Evolutionary conservation across 2,888 invertebrate species (phyloP), one percentile per base, ranked within the genome.

Genomic region (Napeogenes sylphis): DNA sequence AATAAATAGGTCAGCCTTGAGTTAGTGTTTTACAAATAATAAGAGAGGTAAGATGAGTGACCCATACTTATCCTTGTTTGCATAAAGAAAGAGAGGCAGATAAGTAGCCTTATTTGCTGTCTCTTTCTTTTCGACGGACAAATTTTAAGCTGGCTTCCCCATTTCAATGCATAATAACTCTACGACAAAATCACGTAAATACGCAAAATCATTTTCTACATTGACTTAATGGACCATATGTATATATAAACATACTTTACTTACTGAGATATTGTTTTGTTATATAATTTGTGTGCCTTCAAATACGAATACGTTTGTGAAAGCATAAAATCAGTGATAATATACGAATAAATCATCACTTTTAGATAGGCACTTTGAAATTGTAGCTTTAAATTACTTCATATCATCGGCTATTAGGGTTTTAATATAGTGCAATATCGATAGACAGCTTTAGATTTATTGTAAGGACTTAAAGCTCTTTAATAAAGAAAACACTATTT

Each of bases 311-410:
- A 47, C 35, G 30, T 59, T 55, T 63, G 35, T 35, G 6, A 35
- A 51, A 30, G 51, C 6, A 56, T 45, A 61, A 65, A 61, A 47
- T 21, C 64, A 54, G 64, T 67, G 67, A 62, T 67, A 67, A 13
- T 42, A 46, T 60, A 60, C 12, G 32, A 14, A 51, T 51, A 46
- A 4, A 51, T 21, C 13, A 13, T 51, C 30, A 51, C 30, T 51
- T 69, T 69, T 87, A 85, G 84, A 75, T 85, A 86, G 84, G 77
- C 75, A 80, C 77, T 83, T 83, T 75, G 67, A 78, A 84, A 84
- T 83, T 83, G 80, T 87, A 87, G 84, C 80, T 85, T 85, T 87
- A 84, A 83, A 76, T 58, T 69, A 61, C 53, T 61, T 78, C 80
- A 82, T 83, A 83, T 80, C 81, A 78, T 78, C 75, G 68, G 75